Evolutionary conservation across 2,113 vertebrate genomes (phyloP).

Genomic region (Daboia siamensis): DNA sequence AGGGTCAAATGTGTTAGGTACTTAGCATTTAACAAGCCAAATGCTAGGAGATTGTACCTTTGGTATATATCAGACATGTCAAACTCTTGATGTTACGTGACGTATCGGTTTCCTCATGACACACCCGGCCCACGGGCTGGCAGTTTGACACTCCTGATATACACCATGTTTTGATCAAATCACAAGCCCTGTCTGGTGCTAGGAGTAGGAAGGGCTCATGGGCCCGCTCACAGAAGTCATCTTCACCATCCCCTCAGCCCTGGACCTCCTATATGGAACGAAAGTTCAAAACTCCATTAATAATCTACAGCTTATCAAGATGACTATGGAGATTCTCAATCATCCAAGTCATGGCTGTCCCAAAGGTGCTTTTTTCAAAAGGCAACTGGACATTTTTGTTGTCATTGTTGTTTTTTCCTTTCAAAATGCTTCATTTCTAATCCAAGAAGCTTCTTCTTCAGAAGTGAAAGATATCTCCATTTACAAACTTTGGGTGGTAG

Average conservation of each 20-base stretch:
- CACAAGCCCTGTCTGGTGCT: neutral
- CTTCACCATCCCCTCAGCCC: neutral
- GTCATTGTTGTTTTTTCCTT: neutral
- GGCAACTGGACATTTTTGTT: neutral
- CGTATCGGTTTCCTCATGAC: too few species aligned
- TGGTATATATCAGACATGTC: constrained; percentile 8
- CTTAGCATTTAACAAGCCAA: constrained; percentile 37
- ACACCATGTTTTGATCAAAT: neutral
- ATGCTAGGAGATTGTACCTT: constrained; percentile 9
- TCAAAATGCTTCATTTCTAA: neutral
- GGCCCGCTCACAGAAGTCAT: neutral
- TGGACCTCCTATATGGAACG: neutral
- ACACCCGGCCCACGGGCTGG: too few species aligned
- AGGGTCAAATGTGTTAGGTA: constrained; percentile 46
- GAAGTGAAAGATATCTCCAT: neutral
- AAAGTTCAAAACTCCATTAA: neutral
- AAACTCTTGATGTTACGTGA: too few species aligned
- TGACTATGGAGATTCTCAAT: neutral
- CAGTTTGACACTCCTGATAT: neutral
- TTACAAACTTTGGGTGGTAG: neutral
- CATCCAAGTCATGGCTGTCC: neutral
- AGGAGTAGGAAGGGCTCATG: neutral
- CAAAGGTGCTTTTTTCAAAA: neutral
- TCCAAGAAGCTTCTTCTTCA: neutral
- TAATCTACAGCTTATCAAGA: neutral